Conservation (phyloP, 2,888 invertebrate genomes). For the Hymenopus coronatus region DNA sequence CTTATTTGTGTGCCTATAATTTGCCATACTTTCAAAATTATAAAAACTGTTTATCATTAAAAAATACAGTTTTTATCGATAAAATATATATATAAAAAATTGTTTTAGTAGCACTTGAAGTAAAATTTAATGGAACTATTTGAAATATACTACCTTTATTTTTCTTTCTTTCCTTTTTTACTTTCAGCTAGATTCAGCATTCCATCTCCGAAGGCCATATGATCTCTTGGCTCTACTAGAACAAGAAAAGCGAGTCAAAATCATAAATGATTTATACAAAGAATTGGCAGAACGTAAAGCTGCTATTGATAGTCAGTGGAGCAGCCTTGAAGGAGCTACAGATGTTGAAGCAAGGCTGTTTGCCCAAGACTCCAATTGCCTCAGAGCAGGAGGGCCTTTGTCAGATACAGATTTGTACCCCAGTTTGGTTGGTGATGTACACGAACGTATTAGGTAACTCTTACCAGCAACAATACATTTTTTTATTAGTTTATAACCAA, state of each 20-base stretch:
- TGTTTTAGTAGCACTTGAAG: too few species aligned
- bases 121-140: neutral
- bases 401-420: conserved; percentile 66
- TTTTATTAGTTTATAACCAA: neutral
- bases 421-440: conserved; percentile 57
- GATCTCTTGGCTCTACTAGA: conserved; percentile 72
- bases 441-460: conserved; percentile 49
- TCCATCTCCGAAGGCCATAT: conserved; percentile 67
- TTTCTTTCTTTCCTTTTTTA: neutral
- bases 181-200: conserved; percentile 68
- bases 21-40: too few species aligned
- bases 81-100: too few species aligned
- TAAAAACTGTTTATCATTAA: too few species aligned
- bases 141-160: neutral
- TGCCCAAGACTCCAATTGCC: conserved; percentile 62
- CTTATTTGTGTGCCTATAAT: too few species aligned
- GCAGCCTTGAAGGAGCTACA: conserved; percentile 56
- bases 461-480: neutral
- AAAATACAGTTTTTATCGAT: too few species aligned
- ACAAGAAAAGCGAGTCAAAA: conserved; percentile 67
- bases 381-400: conserved; percentile 61
- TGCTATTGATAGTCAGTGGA: conserved; percentile 61
- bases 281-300: conserved; percentile 62
- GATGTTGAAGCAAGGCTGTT: conserved; percentile 61
- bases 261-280: conserved; percentile 59